Percentiles rank a stretch among this genome's conserved stretches.
Evolutionary conservation across 2,797 vertebrate species (phyloP).

Genomic region (Mormyrops boulengeri): DNA sequence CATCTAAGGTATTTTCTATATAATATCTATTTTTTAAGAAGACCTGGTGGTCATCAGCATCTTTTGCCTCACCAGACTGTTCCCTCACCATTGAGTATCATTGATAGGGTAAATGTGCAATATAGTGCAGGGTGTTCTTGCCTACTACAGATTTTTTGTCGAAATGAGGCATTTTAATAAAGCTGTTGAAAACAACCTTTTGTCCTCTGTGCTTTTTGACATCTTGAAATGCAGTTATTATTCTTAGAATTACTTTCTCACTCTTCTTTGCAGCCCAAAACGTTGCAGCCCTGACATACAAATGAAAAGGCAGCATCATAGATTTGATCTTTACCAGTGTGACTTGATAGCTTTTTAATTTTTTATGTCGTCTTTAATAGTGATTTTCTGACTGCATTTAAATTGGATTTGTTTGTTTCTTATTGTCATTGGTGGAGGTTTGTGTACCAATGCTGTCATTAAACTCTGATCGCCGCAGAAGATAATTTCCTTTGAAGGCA

Average conservation of each 20-base stretch:
- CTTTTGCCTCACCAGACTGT: slow-evolving; percentile 47
- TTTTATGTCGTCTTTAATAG: not conserved
- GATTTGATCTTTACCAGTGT: not conserved
- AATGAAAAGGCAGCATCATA: not conserved
- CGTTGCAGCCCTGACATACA: not conserved
- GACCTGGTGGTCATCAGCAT: slow-evolving; percentile 31
- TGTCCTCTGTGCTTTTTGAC: not conserved
- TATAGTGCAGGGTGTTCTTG: slow-evolving; percentile 45
- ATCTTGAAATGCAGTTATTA: not conserved
- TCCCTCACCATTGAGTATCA: slow-evolving; percentile 49
- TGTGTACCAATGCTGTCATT: not conserved
- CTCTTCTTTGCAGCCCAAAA: not conserved
- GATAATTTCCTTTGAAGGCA: slow-evolving; percentile 45
- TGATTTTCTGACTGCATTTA: not conserved
- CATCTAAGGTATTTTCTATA: slow-evolving; percentile 67
- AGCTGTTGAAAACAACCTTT: slow-evolving; percentile 29
- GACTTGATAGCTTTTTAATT: not conserved
- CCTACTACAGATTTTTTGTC: slow-evolving; percentile 24
- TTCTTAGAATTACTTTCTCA: not conserved
- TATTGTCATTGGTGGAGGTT: not conserved
- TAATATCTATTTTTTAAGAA: slow-evolving; percentile 67
- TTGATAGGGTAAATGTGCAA: slow-evolving; percentile 56
- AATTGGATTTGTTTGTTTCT: not conserved
- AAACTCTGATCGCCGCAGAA: not conserved
- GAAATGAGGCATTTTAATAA: slow-evolving; percentile 45